These are phyloP conservation scores for Kradibia gibbosae DNA, from an alignment of 1,140 invertebrate species.

Conservation along the genomic window DNA sequence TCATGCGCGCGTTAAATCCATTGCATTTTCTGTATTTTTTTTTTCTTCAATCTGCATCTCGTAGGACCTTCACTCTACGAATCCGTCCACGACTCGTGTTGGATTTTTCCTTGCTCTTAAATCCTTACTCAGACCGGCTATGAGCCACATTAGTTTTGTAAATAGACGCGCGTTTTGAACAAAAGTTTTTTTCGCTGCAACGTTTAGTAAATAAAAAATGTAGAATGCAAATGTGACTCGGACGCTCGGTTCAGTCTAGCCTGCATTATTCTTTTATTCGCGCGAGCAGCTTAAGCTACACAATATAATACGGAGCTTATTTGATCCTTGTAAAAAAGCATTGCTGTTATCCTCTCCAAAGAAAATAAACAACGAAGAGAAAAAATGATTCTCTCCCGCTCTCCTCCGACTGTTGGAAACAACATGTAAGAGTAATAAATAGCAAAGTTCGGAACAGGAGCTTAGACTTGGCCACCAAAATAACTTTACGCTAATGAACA, in stretches of 20 bases:
- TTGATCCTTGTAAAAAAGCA: slow-evolving; percentile 2
- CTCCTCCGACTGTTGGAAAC: background rate
- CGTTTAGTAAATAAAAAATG: background rate
- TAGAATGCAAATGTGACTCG: background rate
- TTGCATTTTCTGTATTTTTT: slow-evolving; percentile 12
- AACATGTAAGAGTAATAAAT: slow-evolving; percentile 19
- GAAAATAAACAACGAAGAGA: too few relatives aligned
- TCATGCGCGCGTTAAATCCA: slow-evolving; percentile 11
- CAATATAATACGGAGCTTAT: background rate
- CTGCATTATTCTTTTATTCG: background rate
- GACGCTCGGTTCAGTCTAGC: background rate
- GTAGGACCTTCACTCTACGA: background rate
- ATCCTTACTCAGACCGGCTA: background rate
- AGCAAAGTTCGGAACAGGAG: slow-evolving; percentile 1
- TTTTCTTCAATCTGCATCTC: slow-evolving; percentile 20
- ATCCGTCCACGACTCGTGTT: background rate
- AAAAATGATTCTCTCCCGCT: background rate
- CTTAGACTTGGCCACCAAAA: background rate
- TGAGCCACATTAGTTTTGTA: slow-evolving; percentile 8
- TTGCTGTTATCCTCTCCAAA: background rate
- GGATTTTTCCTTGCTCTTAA: background rate
- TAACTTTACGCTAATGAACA: slow-evolving; percentile 25
- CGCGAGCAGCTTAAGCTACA: background rate
- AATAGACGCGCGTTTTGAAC: background rate
- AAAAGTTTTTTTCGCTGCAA: slow-evolving; percentile 3